Evolutionary conservation across 2,113 vertebrate genomes (phyloP).

Genomic region (Nymphicus hollandicus): DNA sequence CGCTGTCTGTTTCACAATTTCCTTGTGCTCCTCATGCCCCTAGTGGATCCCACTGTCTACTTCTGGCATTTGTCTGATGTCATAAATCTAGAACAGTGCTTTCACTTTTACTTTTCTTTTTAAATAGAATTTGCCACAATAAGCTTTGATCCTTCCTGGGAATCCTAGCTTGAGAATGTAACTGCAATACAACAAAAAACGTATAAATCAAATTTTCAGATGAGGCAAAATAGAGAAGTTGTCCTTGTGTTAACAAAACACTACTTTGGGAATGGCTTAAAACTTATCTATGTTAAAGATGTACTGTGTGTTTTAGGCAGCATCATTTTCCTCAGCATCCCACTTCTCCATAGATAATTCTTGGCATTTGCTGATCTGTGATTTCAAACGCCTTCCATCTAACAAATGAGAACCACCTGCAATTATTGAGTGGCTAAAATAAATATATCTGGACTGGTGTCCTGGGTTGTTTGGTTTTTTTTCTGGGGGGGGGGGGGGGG

Average conservation of each 20-base stretch:
- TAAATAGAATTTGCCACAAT: background rate
- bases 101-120: rapidly evolving
- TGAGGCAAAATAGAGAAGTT: background rate
- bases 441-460: background rate
- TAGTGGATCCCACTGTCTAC: background rate
- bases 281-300: background rate
- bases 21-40: background rate
- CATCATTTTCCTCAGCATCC: background rate
- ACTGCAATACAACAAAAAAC: background rate
- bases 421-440: background rate
- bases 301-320: background rate
- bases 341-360: background rate
- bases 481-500: too few species aligned
- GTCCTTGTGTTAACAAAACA: background rate
- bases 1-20: background rate
- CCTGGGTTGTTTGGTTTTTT: too few species aligned
- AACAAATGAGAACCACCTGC: background rate
- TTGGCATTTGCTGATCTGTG: background rate
- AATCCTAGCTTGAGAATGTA: background rate
- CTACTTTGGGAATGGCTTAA: background rate
- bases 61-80: background rate
- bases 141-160: background rate
- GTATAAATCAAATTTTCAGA: background rate
- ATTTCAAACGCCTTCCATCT: background rate
- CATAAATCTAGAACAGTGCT: background rate